Evolutionary conservation across 2,797 vertebrate species (phyloP).

Genomic region (Fringilla coelebs): DNA sequence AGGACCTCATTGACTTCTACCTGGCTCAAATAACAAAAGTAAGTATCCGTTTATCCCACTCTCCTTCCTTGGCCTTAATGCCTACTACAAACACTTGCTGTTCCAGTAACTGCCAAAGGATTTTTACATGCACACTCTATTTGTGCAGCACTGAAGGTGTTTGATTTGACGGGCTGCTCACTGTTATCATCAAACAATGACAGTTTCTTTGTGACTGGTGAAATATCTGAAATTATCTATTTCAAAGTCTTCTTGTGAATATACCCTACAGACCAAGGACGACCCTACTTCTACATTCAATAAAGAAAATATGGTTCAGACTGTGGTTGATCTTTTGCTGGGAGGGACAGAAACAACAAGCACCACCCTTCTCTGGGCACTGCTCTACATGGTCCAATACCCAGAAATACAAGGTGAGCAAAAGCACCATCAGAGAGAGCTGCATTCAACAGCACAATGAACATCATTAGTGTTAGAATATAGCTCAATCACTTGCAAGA

Average conservation of each 20-base stretch:
- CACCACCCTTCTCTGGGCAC: constrained; percentile 57
- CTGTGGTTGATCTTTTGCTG: constrained; percentile 57
- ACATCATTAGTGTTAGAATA: not conserved
- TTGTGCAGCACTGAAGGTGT: not conserved
- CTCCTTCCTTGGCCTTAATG: not conserved
- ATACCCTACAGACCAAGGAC: constrained; percentile 16
- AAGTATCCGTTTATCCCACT: not conserved
- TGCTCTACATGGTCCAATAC: constrained; percentile 61
- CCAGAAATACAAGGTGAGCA: constrained; percentile 67
- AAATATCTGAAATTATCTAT: not conserved
- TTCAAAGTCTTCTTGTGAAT: not conserved
- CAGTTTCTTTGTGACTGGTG: not conserved
- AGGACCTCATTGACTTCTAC: constrained; percentile 62
- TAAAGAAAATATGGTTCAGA: constrained; percentile 60
- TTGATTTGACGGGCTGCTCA: not conserved
- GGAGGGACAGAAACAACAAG: constrained; percentile 66
- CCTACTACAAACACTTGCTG: not conserved
- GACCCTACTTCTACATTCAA: constrained; percentile 54
- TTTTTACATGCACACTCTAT: not conserved
- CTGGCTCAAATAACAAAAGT: constrained; percentile 59
- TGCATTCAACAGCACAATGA: not conserved
- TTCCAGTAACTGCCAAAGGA: not conserved
- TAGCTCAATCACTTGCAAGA: not conserved
- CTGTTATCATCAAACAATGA: not conserved
- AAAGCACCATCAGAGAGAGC: not conserved